Base-by-base conservation (phyloP, 2,888 invertebrate species). In the Lapara coniferarum region DNA sequence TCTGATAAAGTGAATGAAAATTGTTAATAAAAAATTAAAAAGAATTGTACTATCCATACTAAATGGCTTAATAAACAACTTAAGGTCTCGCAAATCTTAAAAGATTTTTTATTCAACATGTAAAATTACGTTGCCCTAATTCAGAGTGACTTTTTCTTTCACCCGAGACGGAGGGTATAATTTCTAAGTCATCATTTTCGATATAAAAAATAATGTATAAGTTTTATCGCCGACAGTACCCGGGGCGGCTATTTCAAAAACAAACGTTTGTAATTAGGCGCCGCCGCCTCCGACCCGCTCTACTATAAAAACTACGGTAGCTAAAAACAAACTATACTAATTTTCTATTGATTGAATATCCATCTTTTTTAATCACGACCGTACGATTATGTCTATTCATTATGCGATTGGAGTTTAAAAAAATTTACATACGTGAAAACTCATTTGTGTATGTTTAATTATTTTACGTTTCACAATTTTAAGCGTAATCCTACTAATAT, bases 211-310 rank as follows among this genome's bases (percentile, higher is more conserved):
- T 67, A 59, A 57, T 66, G 68, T 57, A 73, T 66, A 69, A 56
- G 66, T 77, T 84, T 74, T 80, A 79, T 80, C 77, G 73, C 73
- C 78, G 85, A 81, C 80, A 84, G 85, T 85, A 85, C 85, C 76
- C 66, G 71, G 75, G 76, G 85, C 90, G 89, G 90, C 88, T 83
- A 87, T 90, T 89, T 88, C 84, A 89, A 92, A 92, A 91, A 93
- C 92, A 91, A 92, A 92, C 90, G 88, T 79, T 84, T 81, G 81
- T 92, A 91, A 93, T 93, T 91, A 91, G 86, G 85, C 85, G 79
- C 81, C 81, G 63, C 63, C 80, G 81, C 78, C 73, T 71, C 77
- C 82, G 83, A 75, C 81, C 80, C 76, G 77, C 75, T 75, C 81
- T 79, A 77, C 79, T 77, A 74, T 71, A 72, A 75, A 75, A 72